These are phyloP conservation scores for Philereme transversata DNA, from an alignment of 2,888 invertebrate species.

Conservation along the genomic window DNA sequence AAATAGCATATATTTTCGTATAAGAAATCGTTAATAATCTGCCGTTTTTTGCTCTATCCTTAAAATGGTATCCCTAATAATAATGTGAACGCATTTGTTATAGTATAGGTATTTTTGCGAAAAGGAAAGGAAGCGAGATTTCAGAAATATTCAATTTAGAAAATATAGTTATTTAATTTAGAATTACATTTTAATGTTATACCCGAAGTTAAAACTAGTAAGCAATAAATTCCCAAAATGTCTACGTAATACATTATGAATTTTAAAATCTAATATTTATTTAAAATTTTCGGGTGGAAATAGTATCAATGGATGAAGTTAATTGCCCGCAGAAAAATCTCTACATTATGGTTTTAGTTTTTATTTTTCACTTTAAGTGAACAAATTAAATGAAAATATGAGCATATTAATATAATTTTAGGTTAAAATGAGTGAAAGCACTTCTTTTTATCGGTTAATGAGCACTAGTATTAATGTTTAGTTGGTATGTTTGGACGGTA, in stretches of 20 bases:
- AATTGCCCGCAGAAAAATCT: no score
- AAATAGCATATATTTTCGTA: constrained; percentile 1
- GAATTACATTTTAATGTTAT: no score
- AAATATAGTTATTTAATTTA: no score
- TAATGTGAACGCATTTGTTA: constrained; percentile 14
- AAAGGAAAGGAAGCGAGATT: not conserved
- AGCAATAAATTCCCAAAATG: no score
- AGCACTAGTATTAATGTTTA: constrained; percentile 36
- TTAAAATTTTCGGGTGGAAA: no score
- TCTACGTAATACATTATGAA: no score
- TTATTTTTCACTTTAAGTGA: constrained; percentile 18
- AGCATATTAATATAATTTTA: constrained; percentile 38
- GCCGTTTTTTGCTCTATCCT: not conserved
- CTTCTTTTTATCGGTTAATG: constrained; percentile 34
- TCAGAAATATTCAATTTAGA: no score
- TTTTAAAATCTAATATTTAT: no score
- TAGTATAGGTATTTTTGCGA: constrained; percentile 9
- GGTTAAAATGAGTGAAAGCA: constrained; percentile 33
- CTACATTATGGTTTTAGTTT: no score
- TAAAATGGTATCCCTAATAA: constrained; percentile 1
- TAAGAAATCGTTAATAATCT: not conserved
- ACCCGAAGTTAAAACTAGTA: no score
- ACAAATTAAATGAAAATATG: constrained; percentile 22
- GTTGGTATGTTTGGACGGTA: constrained; percentile 36
- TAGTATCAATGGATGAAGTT: no score